Evolutionary conservation across 2,113 vertebrate species (phyloP).

Genomic region (Nothoprocta pentlandii): DNA sequence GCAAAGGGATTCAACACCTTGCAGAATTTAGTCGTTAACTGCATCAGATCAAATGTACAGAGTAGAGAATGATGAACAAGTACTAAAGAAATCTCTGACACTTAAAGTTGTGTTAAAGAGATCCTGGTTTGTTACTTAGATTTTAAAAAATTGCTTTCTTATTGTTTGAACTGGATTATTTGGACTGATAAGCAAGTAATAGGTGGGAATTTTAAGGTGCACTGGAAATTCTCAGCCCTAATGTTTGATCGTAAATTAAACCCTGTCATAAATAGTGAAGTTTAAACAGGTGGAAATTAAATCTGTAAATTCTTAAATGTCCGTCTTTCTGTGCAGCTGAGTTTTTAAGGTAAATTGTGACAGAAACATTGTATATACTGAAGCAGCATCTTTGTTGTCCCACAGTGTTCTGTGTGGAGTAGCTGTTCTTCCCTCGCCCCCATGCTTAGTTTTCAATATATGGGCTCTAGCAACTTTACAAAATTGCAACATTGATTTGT

Average conservation of each 20-base stretch:
- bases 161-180: not conserved
- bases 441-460: not conserved
- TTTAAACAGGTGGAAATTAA: not conserved
- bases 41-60: not conserved
- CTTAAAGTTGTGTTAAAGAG: not conserved
- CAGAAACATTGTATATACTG: not conserved
- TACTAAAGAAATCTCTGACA: not conserved
- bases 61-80: not conserved
- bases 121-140: not conserved
- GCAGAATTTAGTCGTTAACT: not conserved
- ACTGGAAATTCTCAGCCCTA: not conserved
- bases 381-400: not conserved
- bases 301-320: not conserved
- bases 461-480: not conserved
- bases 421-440: accelerated
- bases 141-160: not conserved
- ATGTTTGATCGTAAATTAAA: not conserved
- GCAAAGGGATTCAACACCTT: not conserved
- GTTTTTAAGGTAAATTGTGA: not conserved
- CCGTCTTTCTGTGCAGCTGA: not conserved
- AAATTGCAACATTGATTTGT: not conserved
- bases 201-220: not conserved
- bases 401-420: not conserved
- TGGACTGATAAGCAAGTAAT: not conserved
- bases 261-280: not conserved